Evolutionary conservation across 2,113 vertebrate species (phyloP).

Genomic region (Piaya cayana): DNA sequence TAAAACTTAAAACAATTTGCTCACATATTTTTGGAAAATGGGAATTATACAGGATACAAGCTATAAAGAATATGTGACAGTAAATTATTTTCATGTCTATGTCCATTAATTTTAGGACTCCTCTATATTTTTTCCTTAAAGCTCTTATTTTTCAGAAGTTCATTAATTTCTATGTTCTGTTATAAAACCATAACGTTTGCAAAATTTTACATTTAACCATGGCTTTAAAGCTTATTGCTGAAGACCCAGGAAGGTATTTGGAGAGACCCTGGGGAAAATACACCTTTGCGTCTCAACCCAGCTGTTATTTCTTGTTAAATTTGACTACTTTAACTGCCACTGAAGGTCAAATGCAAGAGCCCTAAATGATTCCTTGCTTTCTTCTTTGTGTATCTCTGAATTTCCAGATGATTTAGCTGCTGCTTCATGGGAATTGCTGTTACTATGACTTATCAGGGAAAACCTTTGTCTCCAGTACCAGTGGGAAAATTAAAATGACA

Average conservation of each 20-base stretch:
- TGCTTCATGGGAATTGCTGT: not conserved
- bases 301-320: not conserved
- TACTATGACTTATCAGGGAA: not conserved
- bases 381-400: not conserved
- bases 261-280: not conserved
- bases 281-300: not conserved
- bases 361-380: not conserved
- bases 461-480: not conserved
- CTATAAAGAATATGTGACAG: not conserved
- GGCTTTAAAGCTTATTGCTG: not conserved
- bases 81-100: not conserved
- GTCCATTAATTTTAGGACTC: not conserved
- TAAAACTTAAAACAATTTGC: not conserved
- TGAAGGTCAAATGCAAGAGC: not conserved
- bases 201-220: not conserved
- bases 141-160: not conserved
- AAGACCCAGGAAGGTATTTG: not conserved
- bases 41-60: not conserved
- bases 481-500: not conserved
- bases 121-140: not conserved
- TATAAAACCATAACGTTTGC: not conserved
- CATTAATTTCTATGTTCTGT: not conserved
- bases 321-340: not conserved
- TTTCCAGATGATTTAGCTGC: not conserved
- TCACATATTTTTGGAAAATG: not conserved